A percentile compares a stretch with the other conserved stretches of the same genome.
Conservation (phyloP, 2,888 invertebrate genomes). For the Lamproptera curius region DNA sequence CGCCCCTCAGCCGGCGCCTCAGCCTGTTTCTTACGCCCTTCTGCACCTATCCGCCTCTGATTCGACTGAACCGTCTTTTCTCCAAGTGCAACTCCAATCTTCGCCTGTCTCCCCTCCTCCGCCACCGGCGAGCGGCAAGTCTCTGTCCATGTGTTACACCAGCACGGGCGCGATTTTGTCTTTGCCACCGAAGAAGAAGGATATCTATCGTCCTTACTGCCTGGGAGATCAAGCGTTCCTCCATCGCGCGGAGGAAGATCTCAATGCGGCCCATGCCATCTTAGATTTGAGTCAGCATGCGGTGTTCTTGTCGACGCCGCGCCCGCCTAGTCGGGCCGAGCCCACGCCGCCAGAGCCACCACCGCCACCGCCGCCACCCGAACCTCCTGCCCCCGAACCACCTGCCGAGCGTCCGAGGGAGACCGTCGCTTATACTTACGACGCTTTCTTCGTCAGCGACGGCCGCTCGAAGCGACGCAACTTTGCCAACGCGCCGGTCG, state of each 20-base stretch:
- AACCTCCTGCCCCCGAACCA: slow-evolving; percentile 30
- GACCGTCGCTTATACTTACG: slow-evolving; percentile 93
- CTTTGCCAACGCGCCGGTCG: slow-evolving; percentile 62
- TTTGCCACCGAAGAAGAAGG: slow-evolving; percentile 93
- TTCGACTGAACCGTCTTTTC: slow-evolving; percentile 58
- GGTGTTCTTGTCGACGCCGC: slow-evolving; percentile 81
- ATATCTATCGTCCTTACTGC: slow-evolving; percentile 93
- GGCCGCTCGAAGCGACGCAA: slow-evolving; percentile 89
- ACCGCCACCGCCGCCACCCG: slow-evolving; percentile 33
- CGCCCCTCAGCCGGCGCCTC: slow-evolving; percentile 57
- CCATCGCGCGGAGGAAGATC: slow-evolving; percentile 86
- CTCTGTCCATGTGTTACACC: slow-evolving; percentile 89
- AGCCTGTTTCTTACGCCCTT: slow-evolving; percentile 71
- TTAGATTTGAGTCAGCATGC: slow-evolving; percentile 93
- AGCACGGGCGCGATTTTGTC: slow-evolving; percentile 91
- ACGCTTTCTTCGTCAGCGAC: slow-evolving; percentile 94
- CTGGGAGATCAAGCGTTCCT: slow-evolving; percentile 81
- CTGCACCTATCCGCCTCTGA: slow-evolving; percentile 67
- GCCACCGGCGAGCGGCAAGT: slow-evolving; percentile 81
- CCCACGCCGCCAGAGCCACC: slow-evolving; percentile 65
- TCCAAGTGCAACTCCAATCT: slow-evolving; percentile 70
- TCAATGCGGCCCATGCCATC: slow-evolving; percentile 93
- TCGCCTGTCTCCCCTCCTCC: slow-evolving; percentile 71
- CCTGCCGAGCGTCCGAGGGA: slow-evolving; percentile 69
- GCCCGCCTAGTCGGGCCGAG: too few species aligned